These are phyloP conservation scores for Orthosia cruda DNA, from an alignment of 2,888 invertebrate genomes.

Conservation along the genomic window DNA sequence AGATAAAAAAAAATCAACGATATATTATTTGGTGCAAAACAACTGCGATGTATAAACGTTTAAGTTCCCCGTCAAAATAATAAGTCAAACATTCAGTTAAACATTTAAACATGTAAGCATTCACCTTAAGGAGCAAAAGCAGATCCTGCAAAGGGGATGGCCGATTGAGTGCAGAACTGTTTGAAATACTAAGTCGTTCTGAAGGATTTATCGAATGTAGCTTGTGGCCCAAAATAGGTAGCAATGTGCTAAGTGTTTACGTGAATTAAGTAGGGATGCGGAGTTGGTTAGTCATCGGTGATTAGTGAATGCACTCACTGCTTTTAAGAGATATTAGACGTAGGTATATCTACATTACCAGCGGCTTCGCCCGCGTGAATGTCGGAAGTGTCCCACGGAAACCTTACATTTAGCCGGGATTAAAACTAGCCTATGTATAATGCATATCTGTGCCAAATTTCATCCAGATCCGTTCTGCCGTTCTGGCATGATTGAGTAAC, in stretches of 20 bases:
- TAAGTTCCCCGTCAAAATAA: neutral
- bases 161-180: conserved; percentile 34
- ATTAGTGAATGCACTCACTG: conserved; percentile 18
- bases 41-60: neutral
- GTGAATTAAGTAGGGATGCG: conserved; percentile 23
- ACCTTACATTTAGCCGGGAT: too few relatives aligned
- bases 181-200: conserved; percentile 50
- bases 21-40: neutral
- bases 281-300: conserved; percentile 39
- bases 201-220: conserved; percentile 57
- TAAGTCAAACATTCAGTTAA: neutral
- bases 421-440: too few relatives aligned
- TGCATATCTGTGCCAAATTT: too few relatives aligned
- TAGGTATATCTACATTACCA: too few relatives aligned
- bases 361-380: too few relatives aligned
- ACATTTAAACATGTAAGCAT: conserved; percentile 5
- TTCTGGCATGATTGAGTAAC: too few relatives aligned
- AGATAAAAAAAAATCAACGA: too few relatives aligned
- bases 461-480: too few relatives aligned
- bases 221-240: conserved; percentile 41
- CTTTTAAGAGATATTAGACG: neutral
- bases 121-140: conserved; percentile 40
- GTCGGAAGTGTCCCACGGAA: too few relatives aligned
- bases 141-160: conserved; percentile 27
- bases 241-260: conserved; percentile 54